Evolutionary conservation across 2,113 vertebrate genomes (phyloP).

Genomic region (Neolamprologus toae): DNA sequence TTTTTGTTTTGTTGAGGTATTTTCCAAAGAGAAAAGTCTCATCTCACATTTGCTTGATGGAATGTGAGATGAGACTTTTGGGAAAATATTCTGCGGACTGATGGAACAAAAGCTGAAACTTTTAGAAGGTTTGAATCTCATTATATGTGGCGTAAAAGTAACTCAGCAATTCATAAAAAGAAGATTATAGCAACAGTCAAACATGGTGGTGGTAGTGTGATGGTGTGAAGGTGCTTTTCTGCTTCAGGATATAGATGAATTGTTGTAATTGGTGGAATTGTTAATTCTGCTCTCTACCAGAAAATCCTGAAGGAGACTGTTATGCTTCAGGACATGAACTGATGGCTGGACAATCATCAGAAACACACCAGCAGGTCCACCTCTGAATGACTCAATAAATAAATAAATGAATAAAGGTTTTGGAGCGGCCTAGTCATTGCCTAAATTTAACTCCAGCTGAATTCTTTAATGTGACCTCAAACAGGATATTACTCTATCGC

Average conservation of each 20-base stretch:
- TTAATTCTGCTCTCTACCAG: background rate
- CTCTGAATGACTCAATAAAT: background rate
- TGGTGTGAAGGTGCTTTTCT: background rate
- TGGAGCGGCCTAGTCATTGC: accelerated
- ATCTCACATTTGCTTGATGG: background rate
- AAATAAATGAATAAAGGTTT: background rate
- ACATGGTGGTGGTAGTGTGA: background rate
- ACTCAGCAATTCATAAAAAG: background rate
- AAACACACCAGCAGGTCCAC: background rate
- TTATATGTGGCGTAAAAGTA: background rate
- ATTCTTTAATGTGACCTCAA: background rate
- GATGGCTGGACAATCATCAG: background rate
- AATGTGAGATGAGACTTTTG: background rate
- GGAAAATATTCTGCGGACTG: background rate
- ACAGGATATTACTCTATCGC: background rate
- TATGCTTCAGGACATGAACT: background rate
- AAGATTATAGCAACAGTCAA: background rate
- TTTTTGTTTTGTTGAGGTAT: background rate
- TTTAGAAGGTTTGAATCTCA: background rate
- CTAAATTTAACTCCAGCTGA: background rate
- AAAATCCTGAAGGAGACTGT: background rate
- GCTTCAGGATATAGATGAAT: background rate
- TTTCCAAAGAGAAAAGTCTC: background rate
- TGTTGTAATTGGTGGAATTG: background rate
- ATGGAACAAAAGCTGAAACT: background rate